Base-by-base conservation (phyloP, 2,797 vertebrate species). In the Takifugu rubripes region DNA sequence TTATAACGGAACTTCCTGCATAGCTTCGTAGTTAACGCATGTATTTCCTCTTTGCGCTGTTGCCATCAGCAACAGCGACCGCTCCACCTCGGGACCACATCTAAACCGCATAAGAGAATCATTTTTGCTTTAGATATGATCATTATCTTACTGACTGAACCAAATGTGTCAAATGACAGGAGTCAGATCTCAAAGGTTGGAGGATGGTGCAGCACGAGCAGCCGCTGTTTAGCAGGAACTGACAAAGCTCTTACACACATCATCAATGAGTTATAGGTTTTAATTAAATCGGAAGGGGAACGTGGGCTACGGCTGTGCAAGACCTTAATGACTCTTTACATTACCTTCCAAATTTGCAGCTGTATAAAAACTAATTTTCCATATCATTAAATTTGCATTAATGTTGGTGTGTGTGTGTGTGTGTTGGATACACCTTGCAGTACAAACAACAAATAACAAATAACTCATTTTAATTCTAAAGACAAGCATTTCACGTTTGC, bases 251-350 rank as follows among this genome's bases (percentile, higher is more conserved):
- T 56, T 59, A 64, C 55, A 55, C 52, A 54, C 44, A 59, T 7
- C 61, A 43, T 63, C 40, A 62, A 0, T 75, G 56, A 82, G 61
- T 64, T 75, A 77, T 56, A 14, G 49, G 48, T 80, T 74, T 77
- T 70, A 72, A 85, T 81, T 65, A 81, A 73, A 75, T 33, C 43
- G 11, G 45, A 40, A 11, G 16, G 43, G 1, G 25, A 10, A 5
- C 45, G 25, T 10, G 6, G 43, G 52, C 8, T 53, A 49, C 1
- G 53, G 55, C 27, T 36, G 26, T 27, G 40, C 10, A 1, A 31
- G 26, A 75, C 17, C 51, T 56, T 40, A 21, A 31, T 21, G 36
- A 5, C 14, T 52, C 17, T 59, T 58, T 21, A 52, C 21, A 31
- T 54, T 1, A 2, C 57, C 49, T 26, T 3, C 5, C 49, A 55